Base-by-base conservation (phyloP, 2,888 invertebrate genomes). In the Cerceris ruficornis region DNA sequence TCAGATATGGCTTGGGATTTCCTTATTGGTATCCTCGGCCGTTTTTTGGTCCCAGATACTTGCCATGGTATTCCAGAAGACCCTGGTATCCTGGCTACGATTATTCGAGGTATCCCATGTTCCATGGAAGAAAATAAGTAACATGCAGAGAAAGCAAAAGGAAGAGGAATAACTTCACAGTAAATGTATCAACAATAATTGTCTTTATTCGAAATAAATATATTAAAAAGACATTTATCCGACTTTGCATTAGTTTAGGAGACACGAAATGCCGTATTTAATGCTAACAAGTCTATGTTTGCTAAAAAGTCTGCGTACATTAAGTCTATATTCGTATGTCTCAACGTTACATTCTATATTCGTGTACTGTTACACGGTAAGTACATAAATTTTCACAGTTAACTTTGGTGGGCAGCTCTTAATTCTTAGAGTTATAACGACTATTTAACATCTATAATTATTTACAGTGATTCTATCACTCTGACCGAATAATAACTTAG, bases 41-140 rank as follows among this genome's bases (percentile, higher is more conserved):
- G 7, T 64, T 68, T 9, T n/a, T 59, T 1, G 54, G 61, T 11
- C 46, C 49, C 28, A 67, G 78, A 50, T 71, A 77, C 28, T 72
- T 62, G 60, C 17, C 69, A 4, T 58, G 70, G 9, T 14, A 72
- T 1, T 54, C 68, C 1, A 69, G 14, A 7, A 50, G 43, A 17
- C 14, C 39, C 41, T 59, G 13, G 28, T 55, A 65, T 54, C 58
- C 52, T 1, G 66, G 79, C 41, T 28, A 28, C 28, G 28, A 28
- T 28, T 83, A 84, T 14, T 82, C 80, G 28, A 81, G 74, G 17
- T 86, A 90, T 68, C 89, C 89, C 0, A 83, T 90, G 8, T 89
- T 89, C 74, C 84, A 88, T 0, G 90, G 90, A 49, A 88, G 82
- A 78, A 88, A 82, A 80, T 49, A n/a, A 28, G 1, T 57, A 17